Evolutionary conservation across 2,113 vertebrate genomes (phyloP).

Genomic region (Rhynchomys soricoides): DNA sequence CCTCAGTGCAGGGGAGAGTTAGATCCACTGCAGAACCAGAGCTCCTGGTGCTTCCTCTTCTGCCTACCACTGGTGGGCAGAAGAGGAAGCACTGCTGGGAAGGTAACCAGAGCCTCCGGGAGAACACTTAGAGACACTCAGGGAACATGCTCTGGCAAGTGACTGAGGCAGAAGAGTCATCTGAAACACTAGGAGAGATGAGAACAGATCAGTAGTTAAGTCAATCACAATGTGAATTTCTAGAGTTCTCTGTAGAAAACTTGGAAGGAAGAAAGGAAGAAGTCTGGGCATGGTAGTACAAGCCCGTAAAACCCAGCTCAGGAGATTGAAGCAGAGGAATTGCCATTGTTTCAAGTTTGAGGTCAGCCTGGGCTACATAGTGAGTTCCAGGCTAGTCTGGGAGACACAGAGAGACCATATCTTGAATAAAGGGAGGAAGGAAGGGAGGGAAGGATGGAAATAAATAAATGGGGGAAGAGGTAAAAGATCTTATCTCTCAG

Average conservation of each 20-base stretch:
- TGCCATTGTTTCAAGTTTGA: not conserved
- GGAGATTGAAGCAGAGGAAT: not conserved
- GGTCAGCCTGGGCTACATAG: not conserved
- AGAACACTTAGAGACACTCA: not conserved
- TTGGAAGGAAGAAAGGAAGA: not conserved
- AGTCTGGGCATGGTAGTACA: not conserved
- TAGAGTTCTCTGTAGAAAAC: not conserved
- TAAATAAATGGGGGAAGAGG: not conserved
- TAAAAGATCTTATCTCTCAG: not conserved
- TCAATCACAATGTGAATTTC: not conserved
- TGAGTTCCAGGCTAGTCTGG: not conserved
- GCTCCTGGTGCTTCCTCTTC: too few species aligned
- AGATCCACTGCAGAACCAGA: not conserved
- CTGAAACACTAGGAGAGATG: not conserved
- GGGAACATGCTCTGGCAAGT: not conserved
- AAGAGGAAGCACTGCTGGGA: not conserved
- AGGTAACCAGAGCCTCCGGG: too few species aligned
- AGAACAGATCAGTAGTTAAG: not conserved
- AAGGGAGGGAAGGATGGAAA: not conserved
- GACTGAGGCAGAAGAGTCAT: not conserved
- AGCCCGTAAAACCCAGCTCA: not conserved
- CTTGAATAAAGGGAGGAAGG: not conserved
- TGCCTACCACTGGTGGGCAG: rapidly evolving
- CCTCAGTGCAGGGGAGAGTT: not conserved
- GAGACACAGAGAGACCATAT: not conserved